Percentiles rank a stretch among this genome's conserved stretches.
These are phyloP conservation scores for Gymnarchus niloticus DNA, from an alignment of 2,113 vertebrate species.

Conservation along the genomic window DNA sequence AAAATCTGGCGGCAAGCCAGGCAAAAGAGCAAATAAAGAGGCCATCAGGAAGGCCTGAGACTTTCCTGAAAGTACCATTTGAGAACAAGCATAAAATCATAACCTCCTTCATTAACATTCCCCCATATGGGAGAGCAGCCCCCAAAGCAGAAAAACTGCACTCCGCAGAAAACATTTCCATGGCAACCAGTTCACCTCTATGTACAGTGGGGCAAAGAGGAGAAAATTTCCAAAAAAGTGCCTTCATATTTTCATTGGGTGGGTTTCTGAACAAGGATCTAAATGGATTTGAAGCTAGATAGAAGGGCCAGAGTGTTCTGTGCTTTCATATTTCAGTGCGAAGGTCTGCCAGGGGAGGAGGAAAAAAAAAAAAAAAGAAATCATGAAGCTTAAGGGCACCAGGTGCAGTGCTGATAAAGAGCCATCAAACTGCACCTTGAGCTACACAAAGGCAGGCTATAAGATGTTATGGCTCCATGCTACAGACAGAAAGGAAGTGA, in stretches of 20 bases:
- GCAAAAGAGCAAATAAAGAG: not conserved
- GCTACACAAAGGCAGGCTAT: not conserved
- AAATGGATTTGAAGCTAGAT: not conserved
- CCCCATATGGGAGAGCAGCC: not conserved
- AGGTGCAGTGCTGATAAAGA: not conserved
- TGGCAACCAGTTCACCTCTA: constrained; percentile 40
- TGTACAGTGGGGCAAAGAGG: not conserved
- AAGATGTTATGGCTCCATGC: not conserved
- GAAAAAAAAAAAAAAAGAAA: too few relatives aligned
- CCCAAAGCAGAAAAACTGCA: constrained; percentile 36
- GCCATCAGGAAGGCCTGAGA: not conserved
- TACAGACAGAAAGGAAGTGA: not conserved
- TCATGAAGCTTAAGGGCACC: not conserved
- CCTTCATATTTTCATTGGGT: not conserved
- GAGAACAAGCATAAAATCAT: too few relatives aligned
- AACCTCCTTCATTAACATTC: not conserved
- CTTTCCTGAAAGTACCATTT: not conserved
- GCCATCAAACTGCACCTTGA: not conserved
- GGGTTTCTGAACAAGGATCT: too few relatives aligned
- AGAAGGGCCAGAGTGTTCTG: not conserved
- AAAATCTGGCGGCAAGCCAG: not conserved
- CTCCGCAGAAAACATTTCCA: constrained; percentile 52
- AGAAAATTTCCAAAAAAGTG: not conserved
- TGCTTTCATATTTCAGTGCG: not conserved
- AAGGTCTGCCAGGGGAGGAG: not conserved